Evolutionary conservation across 2,797 vertebrate genomes (phyloP).

Genomic region (Chromis chromis): DNA sequence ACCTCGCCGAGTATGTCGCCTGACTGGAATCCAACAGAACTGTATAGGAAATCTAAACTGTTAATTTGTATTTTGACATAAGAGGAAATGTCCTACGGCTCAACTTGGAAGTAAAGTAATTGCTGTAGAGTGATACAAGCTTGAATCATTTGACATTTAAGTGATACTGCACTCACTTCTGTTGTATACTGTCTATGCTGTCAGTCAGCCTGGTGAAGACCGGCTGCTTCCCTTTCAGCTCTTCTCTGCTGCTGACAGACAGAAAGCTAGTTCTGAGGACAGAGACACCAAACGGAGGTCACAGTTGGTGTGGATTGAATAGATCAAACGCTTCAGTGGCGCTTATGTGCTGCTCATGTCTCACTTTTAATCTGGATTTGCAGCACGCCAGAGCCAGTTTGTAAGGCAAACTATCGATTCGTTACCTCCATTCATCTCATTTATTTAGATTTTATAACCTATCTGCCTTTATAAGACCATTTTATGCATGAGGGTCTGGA

Average conservation of each 20-base stretch:
- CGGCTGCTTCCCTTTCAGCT: not conserved
- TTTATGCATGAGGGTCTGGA: slow-evolving; percentile 47
- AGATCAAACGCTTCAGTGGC: slow-evolving; percentile 27
- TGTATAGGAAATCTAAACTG: no score
- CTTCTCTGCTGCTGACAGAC: slow-evolving; percentile 19
- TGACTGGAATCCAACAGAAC: no score
- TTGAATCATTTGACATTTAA: no score
- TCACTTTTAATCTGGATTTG: not conserved
- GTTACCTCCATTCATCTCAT: slow-evolving; percentile 33
- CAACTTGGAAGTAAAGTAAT: no score
- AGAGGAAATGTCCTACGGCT: no score
- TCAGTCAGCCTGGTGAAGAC: slow-evolving; percentile 3
- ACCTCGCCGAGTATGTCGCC: no score
- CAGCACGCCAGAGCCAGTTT: slow-evolving; percentile 17
- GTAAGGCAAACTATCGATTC: slow-evolving; percentile 24
- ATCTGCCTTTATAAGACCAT: slow-evolving; percentile 47
- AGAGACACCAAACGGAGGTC: slow-evolving; percentile 2
- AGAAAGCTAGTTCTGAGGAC: slow-evolving; percentile 11
- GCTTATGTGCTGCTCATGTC: slow-evolving; percentile 13
- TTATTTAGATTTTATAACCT: slow-evolving; percentile 45
- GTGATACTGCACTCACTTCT: no score
- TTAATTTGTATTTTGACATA: no score
- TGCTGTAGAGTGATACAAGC: no score
- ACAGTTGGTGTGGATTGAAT: not conserved
- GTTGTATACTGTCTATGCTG: not conserved